Base-by-base conservation (phyloP, 2,888 invertebrate species). In the Xylocampa areola region DNA sequence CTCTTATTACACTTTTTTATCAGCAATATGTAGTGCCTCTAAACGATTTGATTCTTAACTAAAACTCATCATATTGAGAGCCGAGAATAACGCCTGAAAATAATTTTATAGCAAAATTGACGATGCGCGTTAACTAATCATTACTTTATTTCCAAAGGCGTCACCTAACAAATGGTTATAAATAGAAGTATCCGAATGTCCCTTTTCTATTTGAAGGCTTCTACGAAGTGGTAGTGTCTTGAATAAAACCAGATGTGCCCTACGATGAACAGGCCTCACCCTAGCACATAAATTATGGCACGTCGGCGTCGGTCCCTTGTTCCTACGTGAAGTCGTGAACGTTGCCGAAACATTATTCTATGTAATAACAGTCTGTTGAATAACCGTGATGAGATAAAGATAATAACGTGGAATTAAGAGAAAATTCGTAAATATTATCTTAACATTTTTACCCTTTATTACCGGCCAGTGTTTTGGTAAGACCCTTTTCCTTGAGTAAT, bases 251-350 rank as follows among this genome's bases (percentile, higher is more conserved):
- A 89, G 89, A 87, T 89, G 89, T 80, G 82, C 65, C 73, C 76
- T 63, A 74, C 78, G 77, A 76, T 78, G 74, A 74, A 66, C 73
- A 64, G 65, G 62, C 61, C 66, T 75, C 77, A 64, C 72, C 76
- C 81, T 73, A 79, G 61, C 81, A 83, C 81, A 84, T 88, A 89
- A 90, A 88, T 90, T 90, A 89, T 82, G 75, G 77, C 80, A 72
- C 81, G 85, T 84, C 84, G 79, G 76, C 81, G 85, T 84, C 84
- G 79, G 76, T 78, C 86, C 88, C 88, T 85, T 81, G 83, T 85
- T 85, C 75, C 78, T 68, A 67, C 77, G 79, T 80, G 79, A 84
- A 84, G 68, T 66, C 77, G 79, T 80, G 79, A 84, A 84, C 72
- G 76, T 77, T 80, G 61, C 63, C 59, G 71, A 81, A 82, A 84